Conservation (phyloP, 2,113 vertebrate genomes). For the Cettia cetti region DNA sequence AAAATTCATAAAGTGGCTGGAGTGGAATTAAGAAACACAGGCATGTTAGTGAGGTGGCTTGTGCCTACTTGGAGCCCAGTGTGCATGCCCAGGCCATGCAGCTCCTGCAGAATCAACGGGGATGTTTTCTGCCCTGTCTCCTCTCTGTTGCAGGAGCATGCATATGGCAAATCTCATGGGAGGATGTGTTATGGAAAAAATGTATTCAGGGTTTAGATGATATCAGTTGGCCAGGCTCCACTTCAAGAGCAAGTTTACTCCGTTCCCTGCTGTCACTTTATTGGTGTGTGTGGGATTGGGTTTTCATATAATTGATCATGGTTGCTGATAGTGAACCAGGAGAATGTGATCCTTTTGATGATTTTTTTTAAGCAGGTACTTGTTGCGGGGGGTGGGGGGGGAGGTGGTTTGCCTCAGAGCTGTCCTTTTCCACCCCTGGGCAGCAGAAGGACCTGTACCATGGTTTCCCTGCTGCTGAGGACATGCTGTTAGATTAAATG, state of each 20-base stretch:
- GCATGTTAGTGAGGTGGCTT: neutral
- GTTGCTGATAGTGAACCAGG: neutral
- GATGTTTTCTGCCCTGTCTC: neutral
- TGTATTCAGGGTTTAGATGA: neutral
- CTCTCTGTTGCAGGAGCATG: neutral
- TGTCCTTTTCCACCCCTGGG: neutral
- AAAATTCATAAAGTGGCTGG: neutral
- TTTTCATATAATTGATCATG: neutral
- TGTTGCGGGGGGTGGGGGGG: accelerated
- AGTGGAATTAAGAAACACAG: neutral
- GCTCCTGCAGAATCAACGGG: neutral
- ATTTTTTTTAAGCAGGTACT: neutral
- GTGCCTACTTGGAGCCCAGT: neutral
- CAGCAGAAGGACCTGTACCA: neutral
- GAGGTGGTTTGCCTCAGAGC: neutral
- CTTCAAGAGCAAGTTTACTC: neutral
- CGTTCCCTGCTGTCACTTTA: neutral
- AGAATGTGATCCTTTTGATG: neutral
- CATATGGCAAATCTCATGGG: neutral
- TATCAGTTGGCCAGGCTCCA: neutral
- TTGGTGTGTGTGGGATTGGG: neutral
- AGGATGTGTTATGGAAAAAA: neutral
- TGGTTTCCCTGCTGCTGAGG: neutral
- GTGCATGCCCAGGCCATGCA: neutral
- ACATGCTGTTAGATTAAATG: neutral